Evolutionary conservation across 2,797 vertebrate species (phyloP).

Genomic region (Acanthornis magna): DNA sequence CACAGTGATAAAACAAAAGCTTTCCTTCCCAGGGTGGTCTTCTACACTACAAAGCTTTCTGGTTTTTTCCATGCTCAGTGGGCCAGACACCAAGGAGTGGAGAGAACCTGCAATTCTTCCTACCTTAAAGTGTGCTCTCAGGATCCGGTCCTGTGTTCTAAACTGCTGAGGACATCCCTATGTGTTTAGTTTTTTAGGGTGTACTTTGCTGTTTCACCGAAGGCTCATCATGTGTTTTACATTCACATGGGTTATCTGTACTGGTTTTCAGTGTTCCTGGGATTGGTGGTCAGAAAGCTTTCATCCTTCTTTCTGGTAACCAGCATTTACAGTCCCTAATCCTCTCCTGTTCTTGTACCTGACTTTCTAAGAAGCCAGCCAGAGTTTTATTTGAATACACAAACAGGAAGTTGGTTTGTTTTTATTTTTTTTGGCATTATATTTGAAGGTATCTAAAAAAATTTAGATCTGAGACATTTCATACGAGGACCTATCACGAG

Average conservation of each 20-base stretch:
- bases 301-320: background rate
- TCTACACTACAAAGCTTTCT: background rate
- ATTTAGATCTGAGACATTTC: conserved; percentile 40
- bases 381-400: background rate
- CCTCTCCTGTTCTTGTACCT: background rate
- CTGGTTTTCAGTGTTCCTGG: background rate
- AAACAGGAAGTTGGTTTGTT: background rate
- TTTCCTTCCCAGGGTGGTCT: conserved; percentile 29
- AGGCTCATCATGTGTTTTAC: background rate
- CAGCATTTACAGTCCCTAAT: background rate
- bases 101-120: background rate
- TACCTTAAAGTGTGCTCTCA: background rate
- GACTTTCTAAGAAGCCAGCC: background rate
- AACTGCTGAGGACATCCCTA: background rate
- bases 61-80: background rate
- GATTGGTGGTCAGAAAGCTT: background rate
- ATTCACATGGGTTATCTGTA: background rate
- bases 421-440: background rate
- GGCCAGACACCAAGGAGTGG: background rate
- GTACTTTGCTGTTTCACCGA: background rate
- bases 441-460: background rate
- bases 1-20: conserved; percentile 50
- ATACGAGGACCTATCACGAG: conserved; percentile 12
- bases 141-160: background rate
- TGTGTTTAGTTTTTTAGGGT: background rate